A percentile compares a stretch with the other conserved stretches of the same genome.
phyloP scores from a whole-genome alignment of 2,888 invertebrate genomes.

The Parasteatoda lunata region DNA sequence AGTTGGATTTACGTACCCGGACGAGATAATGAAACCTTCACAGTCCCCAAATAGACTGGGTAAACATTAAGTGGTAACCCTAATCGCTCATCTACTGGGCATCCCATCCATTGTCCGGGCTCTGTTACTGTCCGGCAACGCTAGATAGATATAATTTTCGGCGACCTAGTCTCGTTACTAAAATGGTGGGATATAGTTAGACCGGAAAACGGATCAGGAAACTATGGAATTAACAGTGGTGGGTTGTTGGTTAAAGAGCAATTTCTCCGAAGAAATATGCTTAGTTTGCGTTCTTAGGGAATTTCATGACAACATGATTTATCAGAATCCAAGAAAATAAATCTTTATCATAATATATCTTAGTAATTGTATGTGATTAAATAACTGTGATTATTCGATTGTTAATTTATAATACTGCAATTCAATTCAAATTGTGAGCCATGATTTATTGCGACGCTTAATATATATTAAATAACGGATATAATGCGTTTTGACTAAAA shows the following conservation, averaged over 20 bases:
- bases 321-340: neutral
- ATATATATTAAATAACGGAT: no score
- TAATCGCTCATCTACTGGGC: slow-evolving; percentile 20
- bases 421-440: no score
- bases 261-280: neutral
- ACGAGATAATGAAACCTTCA: slow-evolving; percentile 37
- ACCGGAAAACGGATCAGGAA: slow-evolving; percentile 14
- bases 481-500: no score
- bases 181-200: slow-evolving; percentile 14
- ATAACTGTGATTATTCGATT: no score
- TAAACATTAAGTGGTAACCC: slow-evolving; percentile 12
- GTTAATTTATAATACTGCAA: no score
- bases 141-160: slow-evolving; percentile 22
- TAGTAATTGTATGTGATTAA: no score
- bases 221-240: neutral
- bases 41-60: neutral
- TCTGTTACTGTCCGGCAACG: neutral
- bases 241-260: neutral
- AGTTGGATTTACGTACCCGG: slow-evolving; percentile 33
- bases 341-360: no score
- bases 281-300: neutral
- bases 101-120: slow-evolving; percentile 38
- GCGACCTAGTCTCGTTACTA: slow-evolving; percentile 7
- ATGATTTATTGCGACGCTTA: no score
- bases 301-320: neutral